These are phyloP conservation scores for Drosophila tristis DNA, from an alignment of 1,140 invertebrate genomes.

Conservation along the genomic window DNA sequence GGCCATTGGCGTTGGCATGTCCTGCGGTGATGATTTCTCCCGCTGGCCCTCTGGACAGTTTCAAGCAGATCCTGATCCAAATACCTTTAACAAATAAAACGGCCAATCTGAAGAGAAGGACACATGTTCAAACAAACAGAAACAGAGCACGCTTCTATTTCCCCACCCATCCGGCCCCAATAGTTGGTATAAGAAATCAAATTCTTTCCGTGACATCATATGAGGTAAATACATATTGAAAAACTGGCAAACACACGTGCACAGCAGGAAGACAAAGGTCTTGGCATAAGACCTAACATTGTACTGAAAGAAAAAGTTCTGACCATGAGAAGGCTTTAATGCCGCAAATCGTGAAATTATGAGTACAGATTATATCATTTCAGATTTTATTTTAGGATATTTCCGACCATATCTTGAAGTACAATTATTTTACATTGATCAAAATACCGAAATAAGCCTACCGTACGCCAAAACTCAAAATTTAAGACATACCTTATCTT, in stretches of 20 bases:
- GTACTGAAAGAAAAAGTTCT: background rate
- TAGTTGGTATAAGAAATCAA: conserved; percentile 70
- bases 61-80: conserved; percentile 28
- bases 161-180: conserved; percentile 19
- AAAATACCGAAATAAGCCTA: background rate
- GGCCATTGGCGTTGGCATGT: conserved; percentile 51
- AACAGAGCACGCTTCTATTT: conserved; percentile 25
- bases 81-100: conserved; percentile 63
- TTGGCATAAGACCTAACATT: background rate
- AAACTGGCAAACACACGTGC: conserved; percentile 68
- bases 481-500: conserved; percentile 46
- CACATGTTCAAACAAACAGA: conserved; percentile 70
- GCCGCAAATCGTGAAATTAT: background rate
- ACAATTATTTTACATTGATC: too few species aligned
- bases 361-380: too few species aligned
- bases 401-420: too few species aligned
- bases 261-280: conserved; percentile 67
- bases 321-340: background rate
- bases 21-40: conserved; percentile 51
- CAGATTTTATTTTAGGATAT: too few species aligned
- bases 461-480: background rate
- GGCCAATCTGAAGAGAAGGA: conserved; percentile 54
- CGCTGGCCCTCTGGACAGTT: conserved; percentile 39
- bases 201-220: conserved; percentile 68
- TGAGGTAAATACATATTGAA: conserved; percentile 76